These are phyloP conservation scores for Orius insidiosus DNA, from an alignment of 1,140 invertebrate species.

Conservation along the genomic window DNA sequence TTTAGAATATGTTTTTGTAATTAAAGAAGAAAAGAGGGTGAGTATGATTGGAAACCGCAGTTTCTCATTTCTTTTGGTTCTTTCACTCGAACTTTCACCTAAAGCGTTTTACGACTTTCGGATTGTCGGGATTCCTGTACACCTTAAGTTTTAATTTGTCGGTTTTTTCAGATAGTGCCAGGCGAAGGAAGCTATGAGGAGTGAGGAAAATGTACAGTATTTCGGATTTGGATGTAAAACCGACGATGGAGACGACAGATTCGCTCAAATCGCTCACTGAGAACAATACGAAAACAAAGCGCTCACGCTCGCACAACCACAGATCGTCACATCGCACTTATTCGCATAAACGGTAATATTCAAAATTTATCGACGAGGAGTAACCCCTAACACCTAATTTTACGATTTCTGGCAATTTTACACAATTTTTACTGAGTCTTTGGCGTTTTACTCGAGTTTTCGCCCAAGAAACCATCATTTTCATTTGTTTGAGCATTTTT, in stretches of 20 bases:
- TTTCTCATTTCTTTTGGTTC: too few species aligned
- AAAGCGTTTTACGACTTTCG: neutral
- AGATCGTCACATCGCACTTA: conserved; percentile 29
- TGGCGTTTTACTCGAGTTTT: too few species aligned
- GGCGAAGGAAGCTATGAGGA: conserved; percentile 7
- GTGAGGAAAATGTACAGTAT: conserved; percentile 16
- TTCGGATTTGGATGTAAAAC: conserved; percentile 15
- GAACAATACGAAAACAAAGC: conserved; percentile 18
- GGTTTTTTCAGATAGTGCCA: neutral
- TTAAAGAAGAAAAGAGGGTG: too few species aligned
- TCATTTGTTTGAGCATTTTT: too few species aligned
- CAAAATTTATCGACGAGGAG: too few species aligned
- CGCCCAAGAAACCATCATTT: too few species aligned
- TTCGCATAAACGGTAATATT: conserved; percentile 29
- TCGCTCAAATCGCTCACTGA: conserved; percentile 21
- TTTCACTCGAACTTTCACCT: too few species aligned
- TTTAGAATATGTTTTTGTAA: too few species aligned
- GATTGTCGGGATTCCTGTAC: neutral
- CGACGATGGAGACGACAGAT: conserved; percentile 19
- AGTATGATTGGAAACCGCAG: too few species aligned
- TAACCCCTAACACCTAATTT: too few species aligned
- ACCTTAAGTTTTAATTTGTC: neutral
- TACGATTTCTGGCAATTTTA: too few species aligned
- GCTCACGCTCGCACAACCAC: conserved; percentile 24
- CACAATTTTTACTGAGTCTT: too few species aligned